phyloP scores from a whole-genome alignment of 2,797 vertebrate genomes.

The Mionectes olivaceus region DNA sequence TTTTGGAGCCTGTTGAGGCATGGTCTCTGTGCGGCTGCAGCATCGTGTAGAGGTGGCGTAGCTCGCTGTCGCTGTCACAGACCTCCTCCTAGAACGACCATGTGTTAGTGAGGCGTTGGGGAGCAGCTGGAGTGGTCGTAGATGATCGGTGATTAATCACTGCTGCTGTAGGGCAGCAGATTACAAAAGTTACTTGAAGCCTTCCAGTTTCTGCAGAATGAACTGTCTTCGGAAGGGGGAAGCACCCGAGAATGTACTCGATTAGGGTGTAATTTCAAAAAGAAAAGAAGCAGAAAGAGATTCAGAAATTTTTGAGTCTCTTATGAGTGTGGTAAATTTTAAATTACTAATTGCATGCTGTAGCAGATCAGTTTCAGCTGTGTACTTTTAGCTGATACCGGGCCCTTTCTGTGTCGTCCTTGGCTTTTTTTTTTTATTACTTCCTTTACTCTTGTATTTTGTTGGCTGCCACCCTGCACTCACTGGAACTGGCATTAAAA shows the following conservation, averaged over 20 bases:
- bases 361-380: neutral
- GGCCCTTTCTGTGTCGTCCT: no score
- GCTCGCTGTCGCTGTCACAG: neutral
- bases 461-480: neutral
- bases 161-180: no score
- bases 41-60: fast-evolving
- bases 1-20: fast-evolving
- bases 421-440: fast-evolving
- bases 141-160: neutral
- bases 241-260: neutral
- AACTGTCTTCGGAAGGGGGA: neutral
- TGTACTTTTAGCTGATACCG: neutral
- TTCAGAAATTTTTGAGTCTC: neutral
- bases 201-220: neutral
- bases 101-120: neutral
- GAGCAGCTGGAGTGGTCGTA: fast-evolving
- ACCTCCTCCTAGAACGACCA: neutral
- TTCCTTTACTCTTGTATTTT: neutral
- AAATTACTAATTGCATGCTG: neutral
- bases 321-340: neutral
- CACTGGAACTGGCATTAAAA: neutral
- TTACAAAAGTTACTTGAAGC: fast-evolving
- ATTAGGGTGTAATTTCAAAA: neutral
- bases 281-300: neutral
- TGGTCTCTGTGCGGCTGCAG: fast-evolving